Conservation (phyloP, 1,140 invertebrate species). For the Ooceraea biroi region DNA sequence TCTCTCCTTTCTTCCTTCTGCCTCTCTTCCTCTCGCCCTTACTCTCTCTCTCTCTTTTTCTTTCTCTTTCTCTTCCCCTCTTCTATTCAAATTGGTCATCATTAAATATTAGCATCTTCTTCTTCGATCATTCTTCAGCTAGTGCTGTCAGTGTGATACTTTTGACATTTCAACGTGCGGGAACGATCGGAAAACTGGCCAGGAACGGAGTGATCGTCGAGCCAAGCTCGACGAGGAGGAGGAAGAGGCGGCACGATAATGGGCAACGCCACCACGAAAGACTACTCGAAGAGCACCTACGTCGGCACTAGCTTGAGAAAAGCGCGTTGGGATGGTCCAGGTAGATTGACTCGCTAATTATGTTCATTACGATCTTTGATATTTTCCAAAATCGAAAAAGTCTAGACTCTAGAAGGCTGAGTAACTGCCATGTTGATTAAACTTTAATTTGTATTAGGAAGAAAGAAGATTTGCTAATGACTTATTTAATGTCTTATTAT, state of each 20-base stretch:
- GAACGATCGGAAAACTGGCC: conserved; percentile 57
- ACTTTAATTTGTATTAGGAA: not conserved
- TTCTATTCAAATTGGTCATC: conserved; percentile 33
- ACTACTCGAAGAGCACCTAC: conserved; percentile 72
- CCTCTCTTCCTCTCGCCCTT: conserved; percentile 5
- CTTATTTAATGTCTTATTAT: not conserved
- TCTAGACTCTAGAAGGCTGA: not conserved
- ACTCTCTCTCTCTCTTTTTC: conserved; percentile 11
- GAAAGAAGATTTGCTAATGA: not conserved
- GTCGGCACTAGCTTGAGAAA: conserved; percentile 74
- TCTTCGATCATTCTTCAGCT: conserved; percentile 39
- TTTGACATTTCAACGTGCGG: conserved; percentile 16
- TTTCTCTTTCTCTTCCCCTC: conserved; percentile 2
- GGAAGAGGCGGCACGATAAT: conserved; percentile 70
- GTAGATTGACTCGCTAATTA: conserved; percentile 72
- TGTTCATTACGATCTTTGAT: not conserved
- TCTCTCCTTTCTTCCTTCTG: conserved; percentile 51
- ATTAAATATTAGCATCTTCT: conserved; percentile 46
- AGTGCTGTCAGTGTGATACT: conserved; percentile 53
- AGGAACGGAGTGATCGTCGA: conserved; percentile 59
- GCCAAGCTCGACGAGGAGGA: conserved; percentile 61
- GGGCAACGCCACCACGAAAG: conserved; percentile 83
- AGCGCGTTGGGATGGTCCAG: conserved; percentile 82
- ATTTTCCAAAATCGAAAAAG: not conserved
- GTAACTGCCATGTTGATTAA: not conserved